Percentiles rank a stretch among this genome's conserved stretches.
phyloP scores from a whole-genome alignment of 2,888 invertebrate genomes.

The Drosophila paramelanica region DNA sequence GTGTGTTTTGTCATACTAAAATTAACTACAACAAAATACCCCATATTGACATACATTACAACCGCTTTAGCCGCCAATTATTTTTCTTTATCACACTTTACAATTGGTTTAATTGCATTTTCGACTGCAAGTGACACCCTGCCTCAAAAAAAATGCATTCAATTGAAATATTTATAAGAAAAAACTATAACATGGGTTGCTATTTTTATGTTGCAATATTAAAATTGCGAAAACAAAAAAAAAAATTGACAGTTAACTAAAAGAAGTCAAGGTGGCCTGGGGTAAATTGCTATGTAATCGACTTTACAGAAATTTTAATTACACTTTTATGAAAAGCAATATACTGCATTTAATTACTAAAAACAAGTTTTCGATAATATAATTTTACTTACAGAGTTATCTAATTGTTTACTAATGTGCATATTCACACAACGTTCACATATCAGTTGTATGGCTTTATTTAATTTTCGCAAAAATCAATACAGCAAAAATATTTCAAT shows the following conservation, averaged over 20 bases:
- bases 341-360: not conserved
- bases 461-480: constrained; percentile 15
- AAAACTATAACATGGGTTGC: not conserved
- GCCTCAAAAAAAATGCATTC: constrained; percentile 5
- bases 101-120: constrained; percentile 34
- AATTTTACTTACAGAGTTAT: not conserved
- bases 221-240: not conserved
- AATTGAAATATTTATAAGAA: constrained; percentile 13
- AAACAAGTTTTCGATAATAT: not conserved
- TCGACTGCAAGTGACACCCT: not conserved
- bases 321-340: not conserved
- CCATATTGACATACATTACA: not conserved
- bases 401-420: not conserved
- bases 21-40: not conserved
- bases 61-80: constrained; percentile 1
- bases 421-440: not conserved
- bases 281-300: constrained; percentile 8
- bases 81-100: not conserved
- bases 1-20: not conserved
- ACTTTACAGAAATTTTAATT: constrained; percentile 10
- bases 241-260: constrained; percentile 14
- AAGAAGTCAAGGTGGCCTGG: constrained; percentile 34
- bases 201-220: constrained; percentile 3
- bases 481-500: constrained; percentile 24
- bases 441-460: not conserved